Conservation (phyloP, 1,140 invertebrate genomes). For the Drosophila arawakana region DNA sequence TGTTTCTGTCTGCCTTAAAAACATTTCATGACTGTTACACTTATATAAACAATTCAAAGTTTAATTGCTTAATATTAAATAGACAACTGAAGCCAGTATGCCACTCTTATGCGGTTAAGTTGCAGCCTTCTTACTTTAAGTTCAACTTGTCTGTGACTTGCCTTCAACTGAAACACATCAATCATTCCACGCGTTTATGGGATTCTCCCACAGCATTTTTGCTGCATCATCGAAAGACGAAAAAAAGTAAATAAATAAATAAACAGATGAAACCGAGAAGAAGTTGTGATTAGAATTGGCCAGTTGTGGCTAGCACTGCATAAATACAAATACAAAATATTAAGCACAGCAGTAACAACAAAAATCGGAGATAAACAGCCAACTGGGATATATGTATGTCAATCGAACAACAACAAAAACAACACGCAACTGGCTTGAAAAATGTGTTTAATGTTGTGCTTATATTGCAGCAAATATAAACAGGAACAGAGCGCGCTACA, state of each 20-base stretch:
- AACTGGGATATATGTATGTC: constrained; percentile 68
- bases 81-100: no score
- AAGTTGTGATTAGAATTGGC: constrained; percentile 62
- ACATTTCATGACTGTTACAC: no score
- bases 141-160: constrained; percentile 9
- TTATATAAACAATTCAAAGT: background rate
- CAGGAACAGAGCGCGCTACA: constrained; percentile 64
- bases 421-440: constrained; percentile 56
- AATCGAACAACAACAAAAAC: constrained; percentile 43
- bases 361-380: constrained; percentile 23
- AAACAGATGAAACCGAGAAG: constrained; percentile 33
- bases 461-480: constrained; percentile 78
- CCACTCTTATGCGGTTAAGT: background rate
- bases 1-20: no score
- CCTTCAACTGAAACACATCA: constrained; percentile 20
- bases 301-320: constrained; percentile 10
- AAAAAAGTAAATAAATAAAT: constrained; percentile 19
- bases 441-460: constrained; percentile 53
- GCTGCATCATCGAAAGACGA: constrained; percentile 28
- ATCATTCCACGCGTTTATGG: constrained; percentile 9
- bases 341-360: constrained; percentile 21
- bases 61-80: background rate
- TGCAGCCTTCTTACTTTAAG: background rate
- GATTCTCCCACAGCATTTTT: constrained; percentile 19
- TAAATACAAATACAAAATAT: constrained; percentile 34